These are phyloP conservation scores for Gorsachius magnificus DNA, from an alignment of 2,797 vertebrate species.

Conservation along the genomic window DNA sequence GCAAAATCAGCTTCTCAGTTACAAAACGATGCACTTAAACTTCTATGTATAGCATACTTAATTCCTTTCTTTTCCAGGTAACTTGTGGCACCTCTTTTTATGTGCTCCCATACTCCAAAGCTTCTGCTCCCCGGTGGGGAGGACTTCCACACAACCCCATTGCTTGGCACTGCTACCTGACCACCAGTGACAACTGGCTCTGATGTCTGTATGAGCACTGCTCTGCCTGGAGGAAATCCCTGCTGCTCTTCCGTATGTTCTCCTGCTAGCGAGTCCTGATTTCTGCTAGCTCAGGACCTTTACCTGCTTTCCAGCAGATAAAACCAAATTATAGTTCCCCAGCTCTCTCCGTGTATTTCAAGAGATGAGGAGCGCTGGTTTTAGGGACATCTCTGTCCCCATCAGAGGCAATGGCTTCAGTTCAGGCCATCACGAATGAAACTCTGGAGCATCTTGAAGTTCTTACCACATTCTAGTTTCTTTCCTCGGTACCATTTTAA, in stretches of 20 bases:
- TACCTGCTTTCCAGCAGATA: background rate
- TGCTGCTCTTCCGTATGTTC: constrained; percentile 4
- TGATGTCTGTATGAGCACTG: background rate
- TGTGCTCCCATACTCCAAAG: background rate
- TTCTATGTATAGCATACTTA: background rate
- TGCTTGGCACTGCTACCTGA: background rate
- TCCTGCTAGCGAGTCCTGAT: background rate
- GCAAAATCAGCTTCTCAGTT: background rate
- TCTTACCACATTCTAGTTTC: background rate
- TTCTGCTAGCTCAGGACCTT: background rate
- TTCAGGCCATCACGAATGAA: background rate
- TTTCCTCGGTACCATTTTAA: background rate
- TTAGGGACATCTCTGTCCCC: background rate
- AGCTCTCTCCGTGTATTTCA: background rate
- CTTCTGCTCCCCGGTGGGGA: background rate
- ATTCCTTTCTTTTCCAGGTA: background rate
- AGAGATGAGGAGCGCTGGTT: background rate
- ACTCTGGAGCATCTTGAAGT: background rate
- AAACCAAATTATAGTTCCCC: background rate
- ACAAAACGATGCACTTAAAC: background rate
- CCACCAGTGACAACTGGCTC: background rate
- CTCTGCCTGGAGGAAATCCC: constrained; percentile 20
- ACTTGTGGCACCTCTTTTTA: background rate
- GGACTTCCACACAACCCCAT: background rate
- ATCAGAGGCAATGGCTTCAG: background rate